These are phyloP conservation scores for Megaceryle maxima DNA, from an alignment of 2,113 vertebrate genomes.

Conservation along the genomic window DNA sequence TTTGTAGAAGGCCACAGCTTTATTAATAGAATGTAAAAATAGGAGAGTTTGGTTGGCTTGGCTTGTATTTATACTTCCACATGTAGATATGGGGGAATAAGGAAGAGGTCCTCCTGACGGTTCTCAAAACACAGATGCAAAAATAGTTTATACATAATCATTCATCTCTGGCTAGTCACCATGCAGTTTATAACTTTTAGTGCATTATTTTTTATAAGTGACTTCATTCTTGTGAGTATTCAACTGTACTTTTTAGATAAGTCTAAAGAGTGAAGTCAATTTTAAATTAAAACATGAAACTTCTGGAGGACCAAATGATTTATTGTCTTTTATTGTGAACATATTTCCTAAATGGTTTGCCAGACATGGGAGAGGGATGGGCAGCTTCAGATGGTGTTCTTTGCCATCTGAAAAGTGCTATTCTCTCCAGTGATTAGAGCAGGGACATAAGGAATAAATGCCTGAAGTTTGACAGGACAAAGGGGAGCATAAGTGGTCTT, in stretches of 20 bases:
- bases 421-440: not conserved
- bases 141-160: not conserved
- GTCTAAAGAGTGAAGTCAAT: not conserved
- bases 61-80: not conserved
- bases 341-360: not conserved
- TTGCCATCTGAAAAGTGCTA: not conserved
- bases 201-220: not conserved
- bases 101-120: not conserved
- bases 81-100: not conserved
- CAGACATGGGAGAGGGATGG: not conserved
- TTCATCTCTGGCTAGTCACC: not conserved
- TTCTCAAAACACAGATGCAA: not conserved
- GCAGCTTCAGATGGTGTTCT: not conserved
- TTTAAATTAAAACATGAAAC: not conserved
- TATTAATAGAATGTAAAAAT: not conserved
- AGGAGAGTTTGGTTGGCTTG: not conserved
- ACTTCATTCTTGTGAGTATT: not conserved
- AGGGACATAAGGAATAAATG: not conserved
- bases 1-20: not conserved
- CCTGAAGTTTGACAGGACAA: not conserved
- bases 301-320: not conserved
- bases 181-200: not conserved
- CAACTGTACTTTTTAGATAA: not conserved
- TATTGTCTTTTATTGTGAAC: not conserved
- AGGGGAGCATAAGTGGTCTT: not conserved